Base-by-base conservation (phyloP, 30 jellyfish, hydroid and myxozoan species). In the Nemopilema nomurai region DNA sequence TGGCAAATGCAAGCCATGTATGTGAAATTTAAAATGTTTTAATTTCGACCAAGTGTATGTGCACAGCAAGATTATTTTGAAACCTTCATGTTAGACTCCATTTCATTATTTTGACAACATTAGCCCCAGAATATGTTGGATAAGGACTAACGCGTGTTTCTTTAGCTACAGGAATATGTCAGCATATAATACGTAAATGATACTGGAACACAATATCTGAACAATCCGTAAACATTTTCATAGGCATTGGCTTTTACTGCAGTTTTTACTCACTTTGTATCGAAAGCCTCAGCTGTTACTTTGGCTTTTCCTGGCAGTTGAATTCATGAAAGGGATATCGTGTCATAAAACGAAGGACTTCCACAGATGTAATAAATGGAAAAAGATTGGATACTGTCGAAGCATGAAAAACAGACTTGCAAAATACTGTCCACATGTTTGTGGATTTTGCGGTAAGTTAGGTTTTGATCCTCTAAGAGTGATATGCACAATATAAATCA, bases 381-480 rank as follows among this genome's bases (percentile, higher is more conserved):
- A 76, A 50, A 22, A 50, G n/a, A 19, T 26, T 31, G 92, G 91
- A 41, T 76, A 23, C 74, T 89, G 97, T 74, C 49, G 1, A 26
- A 74, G 0, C 28, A 22, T 71, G 78, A 82, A 53, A 74, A 28
- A 81, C 16, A 65, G 91, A 62, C 25, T 89, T 85, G 84, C 87
- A 22, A n/a, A 51, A 4, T 64, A 26, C 62, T 89, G 97, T 49
- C 94, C 94, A 16, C 88, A 73, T 23, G 64, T 80, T 22, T 89
- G 97, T 69, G 97, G 97, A 51, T 82, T 74, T 70, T 89, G 97
- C 68, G 89, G 97, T 89, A 52, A 17, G 91, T 70, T 28, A 0
- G 24, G 8, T 41, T 32, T 70, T 4, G 16, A 1, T 63, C 6
- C 21, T 49, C 16, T 51, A 1, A 77, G 8, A 49, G 4, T 77